Conservation (phyloP, 2,888 invertebrate genomes). For the Apoderus coryli region DNA sequence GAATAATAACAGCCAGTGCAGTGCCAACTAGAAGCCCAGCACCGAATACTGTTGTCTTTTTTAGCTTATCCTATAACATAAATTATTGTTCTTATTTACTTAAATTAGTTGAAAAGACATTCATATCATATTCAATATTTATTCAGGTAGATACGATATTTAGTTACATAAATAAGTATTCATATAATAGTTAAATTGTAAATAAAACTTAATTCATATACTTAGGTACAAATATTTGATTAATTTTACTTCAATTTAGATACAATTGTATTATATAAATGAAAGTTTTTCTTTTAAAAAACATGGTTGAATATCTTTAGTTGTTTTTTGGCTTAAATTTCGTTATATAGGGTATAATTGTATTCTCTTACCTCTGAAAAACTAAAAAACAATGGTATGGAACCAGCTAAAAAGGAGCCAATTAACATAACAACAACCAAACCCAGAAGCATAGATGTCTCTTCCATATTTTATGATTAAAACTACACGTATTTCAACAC, state of each 20-base stretch:
- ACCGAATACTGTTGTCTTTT: constrained; percentile 87
- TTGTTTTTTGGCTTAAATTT: too few species aligned
- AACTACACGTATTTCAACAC: constrained; percentile 19
- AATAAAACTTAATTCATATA: too few species aligned
- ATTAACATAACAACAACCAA: constrained; percentile 86
- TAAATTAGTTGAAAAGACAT: constrained; percentile 3
- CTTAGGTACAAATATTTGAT: too few species aligned
- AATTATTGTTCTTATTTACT: constrained; percentile 1
- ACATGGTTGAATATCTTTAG: too few species aligned
- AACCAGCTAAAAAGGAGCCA: constrained; percentile 91
- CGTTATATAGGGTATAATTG: too few species aligned
- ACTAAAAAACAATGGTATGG: constrained; percentile 83
- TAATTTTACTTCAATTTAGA: too few species aligned
- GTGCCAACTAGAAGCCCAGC: constrained; percentile 96
- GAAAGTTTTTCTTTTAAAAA: too few species aligned
- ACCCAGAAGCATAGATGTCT: constrained; percentile 66
- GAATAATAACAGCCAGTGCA: constrained; percentile 93
- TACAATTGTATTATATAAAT: too few species aligned
- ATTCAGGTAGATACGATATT: too few species aligned
- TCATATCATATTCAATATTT: too few species aligned
- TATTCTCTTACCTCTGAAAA: constrained; percentile 75
- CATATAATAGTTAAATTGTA: too few species aligned
- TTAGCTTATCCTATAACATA: constrained; percentile 70
- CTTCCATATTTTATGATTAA: constrained; percentile 50
- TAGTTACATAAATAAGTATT: too few species aligned